phyloP scores from a whole-genome alignment of 2,113 vertebrate species.

The Mellivora capensis region DNA sequence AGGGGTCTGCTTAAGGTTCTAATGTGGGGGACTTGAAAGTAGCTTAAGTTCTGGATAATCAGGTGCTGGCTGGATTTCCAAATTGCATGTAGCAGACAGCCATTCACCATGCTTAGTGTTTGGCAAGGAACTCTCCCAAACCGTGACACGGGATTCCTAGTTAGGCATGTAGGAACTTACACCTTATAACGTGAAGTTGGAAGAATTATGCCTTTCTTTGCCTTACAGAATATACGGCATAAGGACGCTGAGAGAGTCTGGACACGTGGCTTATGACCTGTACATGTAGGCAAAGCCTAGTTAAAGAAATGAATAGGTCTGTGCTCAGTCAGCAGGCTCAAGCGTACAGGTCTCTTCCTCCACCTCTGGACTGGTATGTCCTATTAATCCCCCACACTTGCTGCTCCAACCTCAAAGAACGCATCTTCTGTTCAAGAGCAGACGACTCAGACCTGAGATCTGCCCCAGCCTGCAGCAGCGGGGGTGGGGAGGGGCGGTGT shows the following conservation, averaged over 20 bases:
- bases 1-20: neutral
- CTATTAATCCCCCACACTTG: slow-evolving; percentile 68
- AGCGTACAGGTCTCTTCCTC: neutral
- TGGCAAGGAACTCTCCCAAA: neutral
- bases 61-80: neutral
- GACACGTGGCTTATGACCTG: neutral
- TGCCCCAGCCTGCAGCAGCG: slow-evolving; percentile 29
- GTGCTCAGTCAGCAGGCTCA: neutral
- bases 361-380: slow-evolving; percentile 48
- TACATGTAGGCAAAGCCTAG: neutral
- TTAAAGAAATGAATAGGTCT: neutral
- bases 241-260: neutral
- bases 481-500: too few relatives aligned
- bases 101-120: neutral
- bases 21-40: neutral
- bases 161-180: neutral
- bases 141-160: neutral
- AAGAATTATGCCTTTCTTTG: neutral
- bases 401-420: slow-evolving; percentile 54
- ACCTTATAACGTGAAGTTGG: neutral
- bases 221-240: neutral
- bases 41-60: neutral
- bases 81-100: neutral
- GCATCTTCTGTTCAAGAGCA: slow-evolving; percentile 63
- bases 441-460: slow-evolving; percentile 78